Evolutionary conservation across 1,140 invertebrate species (phyloP).

Genomic region (Drosophila novamexicana): DNA sequence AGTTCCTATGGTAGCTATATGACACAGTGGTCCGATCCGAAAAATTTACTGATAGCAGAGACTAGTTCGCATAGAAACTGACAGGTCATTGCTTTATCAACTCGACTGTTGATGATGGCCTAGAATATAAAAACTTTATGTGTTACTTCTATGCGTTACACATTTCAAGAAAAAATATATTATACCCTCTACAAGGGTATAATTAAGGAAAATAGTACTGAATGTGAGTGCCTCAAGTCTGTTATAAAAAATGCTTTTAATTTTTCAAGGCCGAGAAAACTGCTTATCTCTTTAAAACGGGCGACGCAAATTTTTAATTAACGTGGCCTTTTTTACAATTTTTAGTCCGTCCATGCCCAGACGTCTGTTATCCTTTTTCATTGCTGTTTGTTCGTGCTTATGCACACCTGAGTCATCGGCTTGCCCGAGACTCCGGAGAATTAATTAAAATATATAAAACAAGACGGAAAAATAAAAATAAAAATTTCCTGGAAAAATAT

Average conservation of each 20-base stretch:
- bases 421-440: constrained; percentile 47
- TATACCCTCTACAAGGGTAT: neutral
- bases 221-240: constrained; percentile 45
- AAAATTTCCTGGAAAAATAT: constrained; percentile 32
- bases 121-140: too few species aligned
- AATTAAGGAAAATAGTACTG: neutral
- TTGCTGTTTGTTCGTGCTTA: constrained; percentile 1
- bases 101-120: too few species aligned
- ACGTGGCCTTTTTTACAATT: constrained; percentile 50
- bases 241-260: constrained; percentile 67
- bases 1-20: too few species aligned
- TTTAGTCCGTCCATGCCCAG: constrained; percentile 3
- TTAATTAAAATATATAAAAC: constrained; percentile 75
- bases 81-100: too few species aligned
- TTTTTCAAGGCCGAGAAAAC: constrained; percentile 58
- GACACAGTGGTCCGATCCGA: too few species aligned
- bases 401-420: constrained; percentile 24
- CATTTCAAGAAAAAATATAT: constrained; percentile 7
- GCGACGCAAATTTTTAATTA: constrained; percentile 67
- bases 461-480: constrained; percentile 42
- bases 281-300: constrained; percentile 49
- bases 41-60: too few species aligned
- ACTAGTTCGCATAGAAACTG: too few species aligned
- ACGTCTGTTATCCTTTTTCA: constrained; percentile 25
- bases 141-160: neutral